phyloP scores from a whole-genome alignment of 2,113 vertebrate species.

The Antechinus stuartii region DNA sequence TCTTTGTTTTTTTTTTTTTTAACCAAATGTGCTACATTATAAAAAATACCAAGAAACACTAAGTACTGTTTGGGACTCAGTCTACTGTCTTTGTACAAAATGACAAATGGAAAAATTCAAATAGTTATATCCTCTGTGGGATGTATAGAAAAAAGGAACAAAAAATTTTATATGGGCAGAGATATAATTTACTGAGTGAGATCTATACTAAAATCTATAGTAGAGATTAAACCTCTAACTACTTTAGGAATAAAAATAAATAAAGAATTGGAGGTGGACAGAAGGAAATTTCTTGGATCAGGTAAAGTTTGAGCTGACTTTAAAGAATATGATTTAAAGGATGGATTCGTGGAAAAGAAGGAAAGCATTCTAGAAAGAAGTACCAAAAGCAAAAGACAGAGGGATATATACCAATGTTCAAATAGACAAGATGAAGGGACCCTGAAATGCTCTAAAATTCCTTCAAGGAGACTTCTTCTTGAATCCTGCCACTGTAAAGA shows the following conservation, averaged over 20 bases:
- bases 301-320: background rate
- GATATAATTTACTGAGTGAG: background rate
- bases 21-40: background rate
- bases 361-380: background rate
- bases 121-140: background rate
- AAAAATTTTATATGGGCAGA: background rate
- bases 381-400: background rate
- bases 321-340: background rate
- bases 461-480: too few species aligned
- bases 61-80: background rate
- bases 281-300: background rate
- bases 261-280: background rate
- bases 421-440: background rate
- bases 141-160: background rate
- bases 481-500: too few species aligned
- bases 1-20: background rate
- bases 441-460: too few species aligned
- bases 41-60: slow-evolving; percentile 10
- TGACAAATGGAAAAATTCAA: background rate
- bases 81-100: slow-evolving; percentile 20
- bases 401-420: background rate
- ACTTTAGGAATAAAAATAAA: background rate
- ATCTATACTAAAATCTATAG: background rate
- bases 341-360: background rate
- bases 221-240: background rate